These are phyloP conservation scores for Galaxias olidus DNA, from an alignment of 2,797 vertebrate species.

Conservation along the genomic window DNA sequence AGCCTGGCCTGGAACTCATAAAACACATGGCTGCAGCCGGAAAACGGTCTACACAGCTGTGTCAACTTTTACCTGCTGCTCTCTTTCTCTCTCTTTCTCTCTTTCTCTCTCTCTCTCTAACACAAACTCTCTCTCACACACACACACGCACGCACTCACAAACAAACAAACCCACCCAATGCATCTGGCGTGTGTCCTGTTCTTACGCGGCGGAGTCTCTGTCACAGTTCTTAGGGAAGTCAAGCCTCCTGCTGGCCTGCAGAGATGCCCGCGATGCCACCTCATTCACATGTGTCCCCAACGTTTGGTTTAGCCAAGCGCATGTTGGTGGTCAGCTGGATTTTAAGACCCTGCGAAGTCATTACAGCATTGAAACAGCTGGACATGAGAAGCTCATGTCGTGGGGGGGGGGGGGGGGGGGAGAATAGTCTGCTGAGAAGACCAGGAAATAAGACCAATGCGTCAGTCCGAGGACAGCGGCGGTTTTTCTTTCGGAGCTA, in stretches of 20 bases:
- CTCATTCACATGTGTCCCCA: background rate
- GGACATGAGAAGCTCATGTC: conserved; percentile 20
- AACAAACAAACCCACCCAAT: background rate
- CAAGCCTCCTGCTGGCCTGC: too few relatives aligned
- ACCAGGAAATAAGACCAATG: conserved; percentile 7
- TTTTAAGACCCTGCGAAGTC: conserved; percentile 24
- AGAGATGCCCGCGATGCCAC: too few relatives aligned
- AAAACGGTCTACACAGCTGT: conserved; percentile 52
- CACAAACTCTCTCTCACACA: background rate
- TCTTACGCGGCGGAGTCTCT: too few relatives aligned
- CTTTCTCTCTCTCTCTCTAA: background rate
- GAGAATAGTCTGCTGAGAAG: background rate
- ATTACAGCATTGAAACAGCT: conserved; percentile 40
- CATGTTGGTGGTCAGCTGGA: conserved; percentile 20
- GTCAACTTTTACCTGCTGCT: conserved; percentile 49
- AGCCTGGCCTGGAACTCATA: conserved; percentile 2
- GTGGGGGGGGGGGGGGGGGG: background rate
- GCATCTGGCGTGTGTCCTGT: too few relatives aligned
- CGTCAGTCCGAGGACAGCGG: background rate
- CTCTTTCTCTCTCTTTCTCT: conserved; percentile 8
- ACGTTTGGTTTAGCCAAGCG: background rate
- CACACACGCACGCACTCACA: too few relatives aligned
- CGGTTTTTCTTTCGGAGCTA: background rate
- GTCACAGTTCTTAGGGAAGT: too few relatives aligned
- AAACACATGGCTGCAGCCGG: conserved; percentile 31